Evolutionary conservation across 1,140 invertebrate species (phyloP), one percentile per base, ranked within the genome.

Genomic region (Dryas iulia): DNA sequence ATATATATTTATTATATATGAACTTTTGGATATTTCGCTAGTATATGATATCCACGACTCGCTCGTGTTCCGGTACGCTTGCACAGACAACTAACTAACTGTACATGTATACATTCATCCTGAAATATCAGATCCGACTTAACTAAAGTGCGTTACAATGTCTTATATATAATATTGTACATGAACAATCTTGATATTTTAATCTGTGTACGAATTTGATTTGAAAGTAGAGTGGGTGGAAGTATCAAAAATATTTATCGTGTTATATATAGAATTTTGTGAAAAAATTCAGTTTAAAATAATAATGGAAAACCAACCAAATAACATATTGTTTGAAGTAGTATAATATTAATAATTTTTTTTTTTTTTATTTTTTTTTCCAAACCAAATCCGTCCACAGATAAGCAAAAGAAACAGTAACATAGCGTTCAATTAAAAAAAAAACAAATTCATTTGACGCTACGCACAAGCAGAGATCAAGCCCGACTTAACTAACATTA

Each of bases 11-110:
- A n/a, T 47, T 7, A 2, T 2, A 47, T 21, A 47, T 39, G 33
- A 39, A 39, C 39, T 21, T 47, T 47, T 21, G 18, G 2, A 47
- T 47, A 47, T 47, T 18, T 10, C 39, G 18, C 39, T 10, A 21
- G n/a, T 47, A 47, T 21, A 47, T 14, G 18, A 8, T 24, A 18
- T 7, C 3, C 7, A 47, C 18, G 18, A 47, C 21, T 31, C 53
- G 30, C 56, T 39, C 58, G 59, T 30, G 58, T 63, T 33, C 78
- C 78, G 53, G 78, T 85, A 84, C 85, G 72, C 75, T 87, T 87
- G 84, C 77, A 85, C 82, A 79, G 79, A 81, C 74, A 61, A 30
- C 76, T 74, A 79, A 71, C 76, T 85, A 82, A 62, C 76, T 83
- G 76, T 87, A 87, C 83, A 47, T 47, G 39, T 47, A 86, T 69